phyloP scores from a whole-genome alignment of 2,888 invertebrate genomes.

The Drosophila aldrichi region DNA sequence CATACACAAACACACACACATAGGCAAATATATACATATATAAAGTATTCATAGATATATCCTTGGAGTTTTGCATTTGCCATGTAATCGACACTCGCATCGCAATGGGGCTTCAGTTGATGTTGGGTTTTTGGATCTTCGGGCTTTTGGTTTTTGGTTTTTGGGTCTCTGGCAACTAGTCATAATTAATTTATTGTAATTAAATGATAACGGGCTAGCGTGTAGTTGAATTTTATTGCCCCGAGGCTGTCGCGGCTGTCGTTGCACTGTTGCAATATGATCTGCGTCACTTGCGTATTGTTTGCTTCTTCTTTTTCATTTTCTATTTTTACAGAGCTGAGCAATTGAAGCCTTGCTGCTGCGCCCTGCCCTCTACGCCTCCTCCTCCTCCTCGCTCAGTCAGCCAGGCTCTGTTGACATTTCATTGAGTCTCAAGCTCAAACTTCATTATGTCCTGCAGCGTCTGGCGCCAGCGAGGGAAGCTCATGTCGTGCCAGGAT shows the following conservation, averaged over 20 bases:
- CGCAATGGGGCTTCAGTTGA: conserved; percentile 28
- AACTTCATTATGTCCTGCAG: conserved; percentile 81
- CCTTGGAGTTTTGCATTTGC: conserved; percentile 67
- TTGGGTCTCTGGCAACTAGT: conserved; percentile 32
- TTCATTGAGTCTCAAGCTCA: conserved; percentile 80
- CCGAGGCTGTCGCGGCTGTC: conserved; percentile 13
- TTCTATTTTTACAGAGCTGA: conserved; percentile 13
- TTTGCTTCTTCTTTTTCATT: background rate
- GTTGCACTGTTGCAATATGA: conserved; percentile 59
- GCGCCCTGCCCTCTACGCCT: too few species aligned
- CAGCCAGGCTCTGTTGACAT: conserved; percentile 69
- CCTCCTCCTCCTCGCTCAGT: conserved; percentile 1
- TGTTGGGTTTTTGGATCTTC: conserved; percentile 18
- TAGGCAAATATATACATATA: background rate
- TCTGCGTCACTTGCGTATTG: conserved; percentile 45
- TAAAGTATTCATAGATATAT: conserved; percentile 40
- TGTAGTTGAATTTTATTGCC: conserved; percentile 18
- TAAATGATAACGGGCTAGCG: conserved; percentile 58
- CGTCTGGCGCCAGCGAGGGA: conserved; percentile 67
- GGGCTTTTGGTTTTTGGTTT: conserved; percentile 3
- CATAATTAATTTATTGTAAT: conserved; percentile 78
- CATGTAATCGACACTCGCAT: conserved; percentile 54
- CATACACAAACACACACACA: conserved; percentile 9
- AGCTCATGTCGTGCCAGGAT: conserved; percentile 64
- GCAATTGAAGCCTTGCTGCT: conserved; percentile 49